Conservation (phyloP, 2,888 invertebrate genomes). For the Eupelmus urozonus region DNA sequence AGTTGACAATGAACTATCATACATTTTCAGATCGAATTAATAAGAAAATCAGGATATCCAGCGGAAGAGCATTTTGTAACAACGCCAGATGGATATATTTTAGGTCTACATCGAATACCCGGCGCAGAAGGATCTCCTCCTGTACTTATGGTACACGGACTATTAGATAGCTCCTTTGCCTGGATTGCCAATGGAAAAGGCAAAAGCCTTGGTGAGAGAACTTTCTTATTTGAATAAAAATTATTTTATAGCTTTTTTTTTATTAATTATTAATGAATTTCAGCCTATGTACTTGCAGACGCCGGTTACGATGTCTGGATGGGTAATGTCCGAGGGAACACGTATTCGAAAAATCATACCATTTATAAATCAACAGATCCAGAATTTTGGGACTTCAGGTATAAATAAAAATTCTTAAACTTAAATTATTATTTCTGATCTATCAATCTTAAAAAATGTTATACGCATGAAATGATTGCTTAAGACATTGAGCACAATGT, state of each 20-base stretch:
- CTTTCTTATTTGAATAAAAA: too few species aligned
- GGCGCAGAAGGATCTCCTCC: constrained; percentile 79
- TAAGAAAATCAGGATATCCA: constrained; percentile 82
- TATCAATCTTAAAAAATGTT: too few species aligned
- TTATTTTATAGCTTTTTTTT: too few species aligned
- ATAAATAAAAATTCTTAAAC: not conserved
- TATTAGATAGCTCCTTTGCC: constrained; percentile 87
- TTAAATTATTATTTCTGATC: too few species aligned
- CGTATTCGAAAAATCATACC: constrained; percentile 62
- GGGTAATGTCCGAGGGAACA: constrained; percentile 63
- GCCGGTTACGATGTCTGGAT: constrained; percentile 65
- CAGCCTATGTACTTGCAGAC: constrained; percentile 63
- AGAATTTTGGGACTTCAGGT: constrained; percentile 65
- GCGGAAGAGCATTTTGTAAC: constrained; percentile 85
- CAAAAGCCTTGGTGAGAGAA: constrained; percentile 81
- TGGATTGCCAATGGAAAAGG: constrained; percentile 86
- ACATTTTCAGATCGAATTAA: constrained; percentile 80
- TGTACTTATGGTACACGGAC: constrained; percentile 88
- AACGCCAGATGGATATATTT: constrained; percentile 90
- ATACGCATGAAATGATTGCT: too few species aligned
- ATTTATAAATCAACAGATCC: constrained; percentile 53
- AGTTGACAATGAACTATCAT: too few species aligned
- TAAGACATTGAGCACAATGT: too few species aligned
- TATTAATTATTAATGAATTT: too few species aligned
- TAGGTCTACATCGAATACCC: constrained; percentile 90